Percentiles rank a stretch among this genome's conserved stretches.
These are phyloP conservation scores for Athrips mouffetella DNA, from an alignment of 2,888 invertebrate genomes.

Conservation along the genomic window DNA sequence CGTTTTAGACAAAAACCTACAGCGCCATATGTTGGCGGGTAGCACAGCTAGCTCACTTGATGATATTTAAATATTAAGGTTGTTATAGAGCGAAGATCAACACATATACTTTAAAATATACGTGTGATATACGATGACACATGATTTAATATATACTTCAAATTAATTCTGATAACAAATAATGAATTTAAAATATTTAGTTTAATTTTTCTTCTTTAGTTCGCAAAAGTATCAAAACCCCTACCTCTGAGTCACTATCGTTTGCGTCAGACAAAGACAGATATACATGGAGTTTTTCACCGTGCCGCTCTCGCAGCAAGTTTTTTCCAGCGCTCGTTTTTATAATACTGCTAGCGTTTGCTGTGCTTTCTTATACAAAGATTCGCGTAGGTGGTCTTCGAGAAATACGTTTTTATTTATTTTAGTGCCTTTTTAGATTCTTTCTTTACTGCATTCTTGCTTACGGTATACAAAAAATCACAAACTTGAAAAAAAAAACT, in stretches of 20 bases:
- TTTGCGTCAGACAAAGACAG: constrained; percentile 50
- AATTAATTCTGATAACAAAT: no score
- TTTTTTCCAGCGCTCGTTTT: constrained; percentile 58
- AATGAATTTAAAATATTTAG: background rate
- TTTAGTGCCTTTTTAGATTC: background rate
- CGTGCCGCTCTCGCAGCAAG: constrained; percentile 39
- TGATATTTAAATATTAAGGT: no score
- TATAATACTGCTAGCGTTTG: constrained; percentile 51
- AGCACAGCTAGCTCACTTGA: no score
- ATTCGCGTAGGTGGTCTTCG: constrained; percentile 52
- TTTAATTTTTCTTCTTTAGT: no score
- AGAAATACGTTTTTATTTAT: background rate
- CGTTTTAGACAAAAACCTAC: no score
- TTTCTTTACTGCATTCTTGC: background rate
- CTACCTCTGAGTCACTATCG: constrained; percentile 36
- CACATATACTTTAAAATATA: no score
- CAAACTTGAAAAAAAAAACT: no score
- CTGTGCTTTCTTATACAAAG: constrained; percentile 45
- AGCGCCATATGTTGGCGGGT: no score
- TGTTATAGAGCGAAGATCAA: no score
- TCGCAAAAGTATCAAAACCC: constrained; percentile 54
- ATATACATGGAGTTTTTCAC: constrained; percentile 58
- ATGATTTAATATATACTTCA: no score
- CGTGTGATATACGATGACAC: no score
- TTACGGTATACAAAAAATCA: background rate